These are phyloP conservation scores for Scophthalmus maximus DNA, from an alignment of 2,113 vertebrate species.

Conservation along the genomic window DNA sequence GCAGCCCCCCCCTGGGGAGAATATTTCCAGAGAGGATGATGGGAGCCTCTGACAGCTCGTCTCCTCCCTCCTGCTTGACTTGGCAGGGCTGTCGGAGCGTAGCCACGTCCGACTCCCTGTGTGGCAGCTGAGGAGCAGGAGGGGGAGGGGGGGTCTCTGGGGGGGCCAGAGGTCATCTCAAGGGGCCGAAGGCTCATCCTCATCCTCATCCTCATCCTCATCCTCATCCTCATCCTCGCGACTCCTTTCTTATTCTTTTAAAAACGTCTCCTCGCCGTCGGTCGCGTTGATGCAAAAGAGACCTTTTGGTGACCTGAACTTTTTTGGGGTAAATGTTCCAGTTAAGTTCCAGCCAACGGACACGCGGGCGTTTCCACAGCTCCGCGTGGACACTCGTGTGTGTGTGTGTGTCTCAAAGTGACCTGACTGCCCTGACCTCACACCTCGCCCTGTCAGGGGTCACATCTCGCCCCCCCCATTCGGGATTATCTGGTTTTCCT, in stretches of 20 bases:
- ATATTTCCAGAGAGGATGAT: slow-evolving; percentile 60
- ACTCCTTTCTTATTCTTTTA: background rate
- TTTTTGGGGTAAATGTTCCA: background rate
- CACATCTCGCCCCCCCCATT: too few species aligned
- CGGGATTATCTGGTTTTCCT: too few species aligned
- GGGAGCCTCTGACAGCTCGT: slow-evolving; percentile 74
- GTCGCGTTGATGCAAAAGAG: background rate
- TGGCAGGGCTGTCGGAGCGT: slow-evolving; percentile 64
- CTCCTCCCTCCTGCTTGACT: slow-evolving; percentile 63
- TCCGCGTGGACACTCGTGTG: too few species aligned
- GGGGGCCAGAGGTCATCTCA: slow-evolving; percentile 56
- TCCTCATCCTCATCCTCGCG: slow-evolving; percentile 18
- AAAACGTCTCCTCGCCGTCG: slow-evolving; percentile 3
- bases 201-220: slow-evolving; percentile 18
- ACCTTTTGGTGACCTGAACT: background rate
- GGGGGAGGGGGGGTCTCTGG: slow-evolving; percentile 12
- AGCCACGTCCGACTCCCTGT: slow-evolving; percentile 48
- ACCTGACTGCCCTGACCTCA: too few species aligned
- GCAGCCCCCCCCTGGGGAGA: slow-evolving; percentile 42
- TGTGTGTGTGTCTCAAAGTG: too few species aligned
- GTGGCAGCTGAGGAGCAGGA: slow-evolving; percentile 57
- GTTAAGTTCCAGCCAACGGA: background rate
- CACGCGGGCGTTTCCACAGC: too few species aligned
- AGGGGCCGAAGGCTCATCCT: slow-evolving; percentile 48
- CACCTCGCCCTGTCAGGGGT: too few species aligned